Conservation (phyloP, 64 coral and sea anemone species). For the Cladopsammia gracilis region DNA sequence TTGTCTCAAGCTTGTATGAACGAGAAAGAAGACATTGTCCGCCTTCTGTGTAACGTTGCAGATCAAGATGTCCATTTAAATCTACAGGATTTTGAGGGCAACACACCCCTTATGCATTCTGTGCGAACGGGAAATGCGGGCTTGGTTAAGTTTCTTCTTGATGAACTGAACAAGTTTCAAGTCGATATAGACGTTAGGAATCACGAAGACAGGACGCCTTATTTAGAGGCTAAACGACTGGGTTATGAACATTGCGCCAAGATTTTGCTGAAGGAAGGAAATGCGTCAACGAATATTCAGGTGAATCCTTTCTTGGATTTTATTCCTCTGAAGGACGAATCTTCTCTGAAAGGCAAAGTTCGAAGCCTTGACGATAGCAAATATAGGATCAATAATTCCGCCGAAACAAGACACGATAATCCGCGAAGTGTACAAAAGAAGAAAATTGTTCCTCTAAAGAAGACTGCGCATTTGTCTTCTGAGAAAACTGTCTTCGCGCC, state of each 20-base stretch:
- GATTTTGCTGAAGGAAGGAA: constrained; percentile 69
- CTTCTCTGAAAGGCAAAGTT: constrained; percentile 6
- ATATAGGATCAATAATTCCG: not conserved
- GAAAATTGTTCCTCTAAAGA: not conserved
- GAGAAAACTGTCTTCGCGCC: not conserved
- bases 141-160: constrained; percentile 77
- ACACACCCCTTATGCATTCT: constrained; percentile 90
- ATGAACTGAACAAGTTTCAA: constrained; percentile 83
- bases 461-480: not conserved
- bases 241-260: constrained; percentile 77
- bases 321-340: constrained; percentile 7
- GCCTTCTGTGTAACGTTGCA: constrained; percentile 70
- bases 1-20: constrained; percentile 76
- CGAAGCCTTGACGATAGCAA: constrained; percentile 25
- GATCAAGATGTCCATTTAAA: constrained; percentile 91
- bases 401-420: not conserved
- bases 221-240: constrained; percentile 76
- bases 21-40: constrained; percentile 83
- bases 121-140: constrained; percentile 68
- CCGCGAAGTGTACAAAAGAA: constrained; percentile 23
- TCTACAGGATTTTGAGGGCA: constrained; percentile 79
- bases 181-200: constrained; percentile 91
- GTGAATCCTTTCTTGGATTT: constrained; percentile 99
- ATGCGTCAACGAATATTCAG: constrained; percentile 76
- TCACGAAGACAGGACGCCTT: constrained; percentile 89